Evolutionary conservation across 1,140 invertebrate genomes (phyloP).

Genomic region (Ooceraea biroi): DNA sequence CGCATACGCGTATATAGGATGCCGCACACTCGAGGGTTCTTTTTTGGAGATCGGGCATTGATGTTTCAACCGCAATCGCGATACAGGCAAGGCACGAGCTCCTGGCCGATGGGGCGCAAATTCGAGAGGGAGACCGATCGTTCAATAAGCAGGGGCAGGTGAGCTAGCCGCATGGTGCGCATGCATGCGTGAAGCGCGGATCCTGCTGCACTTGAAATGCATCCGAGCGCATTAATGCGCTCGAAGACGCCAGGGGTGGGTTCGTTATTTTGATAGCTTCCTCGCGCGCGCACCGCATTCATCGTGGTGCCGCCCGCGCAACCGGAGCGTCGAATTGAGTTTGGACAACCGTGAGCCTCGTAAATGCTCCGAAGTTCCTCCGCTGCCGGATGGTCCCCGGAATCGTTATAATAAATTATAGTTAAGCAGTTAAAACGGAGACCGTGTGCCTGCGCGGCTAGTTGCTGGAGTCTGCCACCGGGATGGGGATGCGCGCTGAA

Average conservation of each 20-base stretch:
- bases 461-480: neutral
- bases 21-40: neutral
- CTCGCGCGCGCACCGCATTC: constrained; percentile 50
- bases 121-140: constrained; percentile 57
- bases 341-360: constrained; percentile 44
- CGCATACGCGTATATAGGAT: neutral
- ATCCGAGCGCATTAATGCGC: constrained; percentile 78
- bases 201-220: constrained; percentile 74
- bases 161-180: constrained; percentile 63
- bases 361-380: neutral
- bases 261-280: constrained; percentile 82
- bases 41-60: constrained; percentile 15
- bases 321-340: constrained; percentile 39
- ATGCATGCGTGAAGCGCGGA: constrained; percentile 68
- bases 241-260: constrained; percentile 72
- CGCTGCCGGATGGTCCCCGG: neutral
- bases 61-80: constrained; percentile 17
- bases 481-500: neutral
- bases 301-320: neutral
- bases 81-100: neutral
- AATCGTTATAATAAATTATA: constrained; percentile 44
- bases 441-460: neutral
- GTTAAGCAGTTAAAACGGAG: constrained; percentile 43
- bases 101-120: constrained; percentile 71
- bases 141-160: constrained; percentile 58